phyloP scores from a whole-genome alignment of 2,113 vertebrate species.

The Ictalurus furcatus region DNA sequence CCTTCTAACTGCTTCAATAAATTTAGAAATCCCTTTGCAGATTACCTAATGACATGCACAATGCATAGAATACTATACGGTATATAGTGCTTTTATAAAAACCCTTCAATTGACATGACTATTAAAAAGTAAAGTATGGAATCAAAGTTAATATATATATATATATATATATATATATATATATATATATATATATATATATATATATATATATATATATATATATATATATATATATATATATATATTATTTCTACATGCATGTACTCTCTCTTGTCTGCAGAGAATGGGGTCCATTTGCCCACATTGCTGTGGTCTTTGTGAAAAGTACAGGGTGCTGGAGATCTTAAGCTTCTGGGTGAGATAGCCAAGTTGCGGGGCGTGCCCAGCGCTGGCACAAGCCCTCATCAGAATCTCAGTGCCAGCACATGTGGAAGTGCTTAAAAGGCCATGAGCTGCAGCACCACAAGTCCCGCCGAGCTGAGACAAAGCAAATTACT shows the following conservation, averaged over 20 bases:
- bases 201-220: no score
- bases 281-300: slow-evolving; percentile 12
- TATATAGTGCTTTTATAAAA: background rate
- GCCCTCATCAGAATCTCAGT: slow-evolving; percentile 28
- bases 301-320: slow-evolving; percentile 70
- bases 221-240: no score
- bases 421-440: slow-evolving; percentile 72
- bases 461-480: slow-evolving; percentile 34
- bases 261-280: background rate
- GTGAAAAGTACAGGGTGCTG: slow-evolving; percentile 65
- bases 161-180: no score
- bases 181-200: no score
- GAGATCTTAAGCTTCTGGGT: slow-evolving; percentile 62
- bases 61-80: background rate
- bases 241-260: background rate
- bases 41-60: background rate
- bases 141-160: background rate
- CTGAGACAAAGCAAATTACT: slow-evolving; percentile 67
- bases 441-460: slow-evolving; percentile 61
- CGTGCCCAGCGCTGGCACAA: slow-evolving; percentile 59
- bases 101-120: background rate
- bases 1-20: background rate
- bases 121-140: background rate
- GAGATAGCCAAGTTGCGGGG: slow-evolving; percentile 62
- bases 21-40: background rate